A percentile compares a stretch with the other conserved stretches of the same genome.
Evolutionary conservation across 2,888 invertebrate genomes (phyloP).

Genomic region (Ophion obscuratus): DNA sequence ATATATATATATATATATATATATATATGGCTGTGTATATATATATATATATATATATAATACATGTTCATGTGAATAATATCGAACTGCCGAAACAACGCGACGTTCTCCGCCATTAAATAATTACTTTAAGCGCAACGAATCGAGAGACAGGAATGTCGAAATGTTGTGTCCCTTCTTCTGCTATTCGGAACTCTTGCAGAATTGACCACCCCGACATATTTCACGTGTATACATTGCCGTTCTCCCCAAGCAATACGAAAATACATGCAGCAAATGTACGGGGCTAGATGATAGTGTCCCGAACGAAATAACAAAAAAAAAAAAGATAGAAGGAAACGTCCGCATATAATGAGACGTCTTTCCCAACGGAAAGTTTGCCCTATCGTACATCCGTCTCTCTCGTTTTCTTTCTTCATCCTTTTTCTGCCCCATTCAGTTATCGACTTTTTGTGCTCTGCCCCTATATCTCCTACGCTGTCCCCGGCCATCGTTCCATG

Average conservation of each 20-base stretch:
- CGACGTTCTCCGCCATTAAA: no score
- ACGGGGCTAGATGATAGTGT: conserved; percentile 7
- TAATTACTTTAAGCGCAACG: no score
- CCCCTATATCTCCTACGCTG: conserved; percentile 5
- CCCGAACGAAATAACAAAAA: conserved; percentile 31
- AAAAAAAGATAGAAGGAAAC: conserved; percentile 32
- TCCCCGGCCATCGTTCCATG: conserved; percentile 30
- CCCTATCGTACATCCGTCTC: conserved; percentile 27
- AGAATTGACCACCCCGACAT: not conserved
- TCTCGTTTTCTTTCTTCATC: conserved; percentile 1
- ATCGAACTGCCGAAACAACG: no score
- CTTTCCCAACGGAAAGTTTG: conserved; percentile 24
- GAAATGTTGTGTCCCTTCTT: no score
- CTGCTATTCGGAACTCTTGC: no score
- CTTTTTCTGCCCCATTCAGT: conserved; percentile 24
- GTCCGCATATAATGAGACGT: conserved; percentile 35
- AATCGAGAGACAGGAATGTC: no score
- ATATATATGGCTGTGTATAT: no score
- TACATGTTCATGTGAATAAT: no score
- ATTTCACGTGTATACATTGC: conserved; percentile 7
- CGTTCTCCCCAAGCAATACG: not conserved
- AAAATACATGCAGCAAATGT: conserved; percentile 18
- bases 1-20: no score
- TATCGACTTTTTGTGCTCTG: conserved; percentile 41
- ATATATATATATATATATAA: no score